Evolutionary conservation across 2,888 invertebrate genomes (phyloP), one percentile per base, ranked within the genome.

Genomic region (Tetramorium bicarinatum): DNA sequence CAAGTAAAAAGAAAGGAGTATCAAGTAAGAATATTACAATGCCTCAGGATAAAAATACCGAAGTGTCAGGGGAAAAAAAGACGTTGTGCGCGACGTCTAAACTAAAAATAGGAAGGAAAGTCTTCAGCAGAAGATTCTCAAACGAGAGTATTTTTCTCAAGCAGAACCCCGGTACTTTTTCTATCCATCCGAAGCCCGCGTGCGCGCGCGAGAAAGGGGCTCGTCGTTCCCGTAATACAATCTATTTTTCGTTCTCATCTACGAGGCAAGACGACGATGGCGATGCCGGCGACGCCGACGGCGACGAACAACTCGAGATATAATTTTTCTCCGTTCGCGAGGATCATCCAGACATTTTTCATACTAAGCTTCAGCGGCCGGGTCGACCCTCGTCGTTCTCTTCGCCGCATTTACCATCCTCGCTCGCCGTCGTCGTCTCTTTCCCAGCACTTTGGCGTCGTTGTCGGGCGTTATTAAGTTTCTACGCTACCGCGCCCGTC

Each of bases 301-400:
- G 84, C 67, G 84, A 75, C 59, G 75, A 52, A 66, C 80, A 87
- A 90, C 90, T 91, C 89, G 88, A 89, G 90, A 90, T 89, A 92
- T 90, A 91, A 93, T 93, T 92, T 92, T 91, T 93, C 92, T 91
- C 87, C 21, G 66, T 74, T 85, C 61, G 34, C 72, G 56, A 86
- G 92, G 92, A 91, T 93, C 91, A 92, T 92, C 92, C 91, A 85
- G 86, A 87, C 92, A 93, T 93, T 92, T 93, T 91, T 93, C 93
- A 93, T 92, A 90, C 90, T 91, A 92, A 92, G 93, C 93, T 92
- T 89, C 85, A 87, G 84, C 67, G 49, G 66, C 81, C 80, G 66
- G 67, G 87, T 85, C 79, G 87, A 87, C 84, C 82, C 82, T 82
- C 67, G 59, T 77, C 82, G 56, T 82, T 82, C 82, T 67, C 82